Conservation (phyloP, 2,888 invertebrate species). For the Melipona beecheii region DNA sequence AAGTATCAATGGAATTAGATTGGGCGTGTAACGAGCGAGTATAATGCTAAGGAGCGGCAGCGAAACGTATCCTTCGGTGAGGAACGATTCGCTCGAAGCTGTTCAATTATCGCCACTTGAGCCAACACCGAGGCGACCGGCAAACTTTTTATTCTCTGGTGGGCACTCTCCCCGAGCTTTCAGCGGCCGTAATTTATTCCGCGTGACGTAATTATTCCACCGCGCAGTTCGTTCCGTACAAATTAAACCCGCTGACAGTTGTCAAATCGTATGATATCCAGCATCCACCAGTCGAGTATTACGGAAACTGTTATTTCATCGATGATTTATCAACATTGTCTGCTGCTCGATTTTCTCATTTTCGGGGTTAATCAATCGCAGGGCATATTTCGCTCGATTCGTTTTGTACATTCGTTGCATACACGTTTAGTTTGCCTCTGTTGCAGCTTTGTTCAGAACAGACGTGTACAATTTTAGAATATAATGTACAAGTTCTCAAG, state of each 20-base stretch:
- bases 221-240: constrained; percentile 16
- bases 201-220: constrained; percentile 24
- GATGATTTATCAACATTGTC: neutral
- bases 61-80: constrained; percentile 25
- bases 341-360: neutral
- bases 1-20: constrained; percentile 20
- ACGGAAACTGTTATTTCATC: constrained; percentile 25
- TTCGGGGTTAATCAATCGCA: neutral
- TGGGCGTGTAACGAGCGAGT: neutral
- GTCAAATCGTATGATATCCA: neutral
- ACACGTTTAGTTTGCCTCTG: neutral
- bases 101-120: constrained; percentile 69
- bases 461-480: neutral
- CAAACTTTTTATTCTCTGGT: constrained; percentile 58
- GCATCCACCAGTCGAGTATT: neutral
- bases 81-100: constrained; percentile 48
- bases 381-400: neutral
- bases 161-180: constrained; percentile 48
- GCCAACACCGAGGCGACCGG: constrained; percentile 53
- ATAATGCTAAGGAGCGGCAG: neutral
- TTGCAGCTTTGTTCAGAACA: neutral
- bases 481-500: neutral
- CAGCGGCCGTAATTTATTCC: constrained; percentile 57
- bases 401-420: neutral
- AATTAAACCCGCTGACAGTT: constrained; percentile 20